Conservation (phyloP, 2,113 vertebrate species). For the Entomyzon cyanotis region DNA sequence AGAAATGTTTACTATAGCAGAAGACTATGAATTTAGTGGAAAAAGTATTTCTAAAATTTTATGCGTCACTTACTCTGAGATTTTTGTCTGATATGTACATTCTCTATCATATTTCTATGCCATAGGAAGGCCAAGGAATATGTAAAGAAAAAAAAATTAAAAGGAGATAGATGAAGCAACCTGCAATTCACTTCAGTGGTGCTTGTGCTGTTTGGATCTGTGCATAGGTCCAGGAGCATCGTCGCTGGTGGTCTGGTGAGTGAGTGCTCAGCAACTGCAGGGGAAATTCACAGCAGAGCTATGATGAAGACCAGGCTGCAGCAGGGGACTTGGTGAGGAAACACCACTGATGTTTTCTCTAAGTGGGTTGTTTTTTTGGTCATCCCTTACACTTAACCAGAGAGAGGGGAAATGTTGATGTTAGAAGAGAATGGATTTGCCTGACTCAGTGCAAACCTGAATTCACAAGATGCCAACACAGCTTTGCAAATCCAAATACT, state of each 20-base stretch:
- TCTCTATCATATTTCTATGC: neutral
- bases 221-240: rapidly evolving
- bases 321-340: neutral
- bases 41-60: neutral
- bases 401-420: neutral
- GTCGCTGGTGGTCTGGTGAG: rapidly evolving
- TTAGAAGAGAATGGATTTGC: neutral
- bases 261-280: neutral
- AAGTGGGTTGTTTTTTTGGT: neutral
- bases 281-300: neutral
- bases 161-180: neutral
- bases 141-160: neutral
- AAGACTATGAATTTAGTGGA: neutral
- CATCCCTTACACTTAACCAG: neutral
- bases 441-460: neutral
- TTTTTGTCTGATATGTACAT: neutral
- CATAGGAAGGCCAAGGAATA: neutral
- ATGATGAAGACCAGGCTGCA: neutral
- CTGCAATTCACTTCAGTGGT: neutral
- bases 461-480: neutral
- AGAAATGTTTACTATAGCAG: slow-evolving; percentile 1
- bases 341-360: neutral
- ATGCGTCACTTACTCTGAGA: neutral
- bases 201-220: neutral
- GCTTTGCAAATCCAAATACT: neutral